These are phyloP conservation scores for Larimichthys crocea DNA, from an alignment of 2,113 vertebrate species.

Conservation along the genomic window DNA sequence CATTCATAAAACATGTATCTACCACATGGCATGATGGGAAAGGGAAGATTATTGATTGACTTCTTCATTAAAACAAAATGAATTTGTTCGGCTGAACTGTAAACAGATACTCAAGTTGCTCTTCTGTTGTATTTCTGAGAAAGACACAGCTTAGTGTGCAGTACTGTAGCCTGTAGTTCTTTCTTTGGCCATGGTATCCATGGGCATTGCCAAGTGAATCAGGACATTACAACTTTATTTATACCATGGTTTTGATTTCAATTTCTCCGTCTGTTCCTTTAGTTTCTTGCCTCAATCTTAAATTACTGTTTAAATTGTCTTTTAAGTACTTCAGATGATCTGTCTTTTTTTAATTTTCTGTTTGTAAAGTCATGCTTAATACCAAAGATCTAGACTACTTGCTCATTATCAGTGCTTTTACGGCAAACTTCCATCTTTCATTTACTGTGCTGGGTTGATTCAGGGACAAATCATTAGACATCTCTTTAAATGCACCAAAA, in stretches of 20 bases:
- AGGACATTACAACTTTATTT: too few species aligned
- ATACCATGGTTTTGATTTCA: neutral
- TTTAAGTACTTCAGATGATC: neutral
- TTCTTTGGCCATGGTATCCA: too few species aligned
- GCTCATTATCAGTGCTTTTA: neutral
- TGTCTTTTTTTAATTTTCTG: neutral
- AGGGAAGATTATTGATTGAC: neutral
- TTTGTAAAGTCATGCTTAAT: slow-evolving; percentile 5
- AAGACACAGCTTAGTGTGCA: too few species aligned
- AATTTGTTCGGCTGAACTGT: neutral
- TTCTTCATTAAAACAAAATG: neutral
- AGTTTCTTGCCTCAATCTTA: neutral
- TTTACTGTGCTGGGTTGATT: slow-evolving; percentile 26
- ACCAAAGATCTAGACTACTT: slow-evolving; percentile 18
- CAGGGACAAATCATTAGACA: slow-evolving; percentile 32
- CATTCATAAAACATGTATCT: neutral
- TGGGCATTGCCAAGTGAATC: too few species aligned
- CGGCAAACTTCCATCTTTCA: neutral
- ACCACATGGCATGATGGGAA: neutral
- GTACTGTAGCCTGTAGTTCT: neutral
- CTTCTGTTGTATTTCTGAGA: too few species aligned
- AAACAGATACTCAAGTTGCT: neutral
- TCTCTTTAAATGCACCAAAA: slow-evolving; percentile 29
- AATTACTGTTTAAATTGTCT: neutral
- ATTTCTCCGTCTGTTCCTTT: neutral